A percentile compares a stretch with the other conserved stretches of the same genome.
phyloP scores from a whole-genome alignment of 2,888 invertebrate species.

The Lasioglossum leucozonium region DNA sequence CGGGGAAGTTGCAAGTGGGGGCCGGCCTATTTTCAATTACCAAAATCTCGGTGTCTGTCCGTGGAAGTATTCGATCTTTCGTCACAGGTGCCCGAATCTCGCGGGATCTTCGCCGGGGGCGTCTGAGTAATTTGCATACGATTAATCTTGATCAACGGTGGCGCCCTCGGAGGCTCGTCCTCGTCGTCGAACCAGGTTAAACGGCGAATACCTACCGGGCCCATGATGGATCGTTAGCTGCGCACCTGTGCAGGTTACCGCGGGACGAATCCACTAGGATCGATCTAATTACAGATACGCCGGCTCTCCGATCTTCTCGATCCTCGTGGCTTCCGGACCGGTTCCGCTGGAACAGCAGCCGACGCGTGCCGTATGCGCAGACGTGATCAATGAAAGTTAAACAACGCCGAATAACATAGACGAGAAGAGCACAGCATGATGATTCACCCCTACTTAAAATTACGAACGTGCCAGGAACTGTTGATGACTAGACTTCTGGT shows the following conservation, averaged over 20 bases:
- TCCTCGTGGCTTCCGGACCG: neutral
- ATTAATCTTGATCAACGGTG: slow-evolving; percentile 73
- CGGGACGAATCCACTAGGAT: slow-evolving; percentile 50
- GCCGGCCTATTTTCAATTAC: slow-evolving; percentile 59
- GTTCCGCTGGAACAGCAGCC: neutral
- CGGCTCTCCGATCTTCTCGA: neutral
- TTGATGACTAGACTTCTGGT: too few relatives aligned
- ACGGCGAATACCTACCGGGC: slow-evolving; percentile 57
- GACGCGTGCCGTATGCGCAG: neutral
- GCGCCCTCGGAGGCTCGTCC: slow-evolving; percentile 51
- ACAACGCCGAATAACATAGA: too few relatives aligned
- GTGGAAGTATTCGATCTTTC: slow-evolving; percentile 53
- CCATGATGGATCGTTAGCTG: slow-evolving; percentile 71
- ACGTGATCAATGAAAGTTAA: too few relatives aligned
- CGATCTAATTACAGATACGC: slow-evolving; percentile 58
- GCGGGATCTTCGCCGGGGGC: slow-evolving; percentile 53
- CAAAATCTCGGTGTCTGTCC: slow-evolving; percentile 35
- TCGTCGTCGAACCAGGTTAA: slow-evolving; percentile 65
- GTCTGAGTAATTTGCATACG: slow-evolving; percentile 71
- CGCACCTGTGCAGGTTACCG: slow-evolving; percentile 39
- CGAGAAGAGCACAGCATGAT: too few relatives aligned
- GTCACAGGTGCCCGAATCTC: slow-evolving; percentile 41
- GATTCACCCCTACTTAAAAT: too few relatives aligned
- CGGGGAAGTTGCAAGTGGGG: neutral
- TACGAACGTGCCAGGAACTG: too few relatives aligned